Conservation (phyloP, 2,888 invertebrate genomes). For the Emesis russula region DNA sequence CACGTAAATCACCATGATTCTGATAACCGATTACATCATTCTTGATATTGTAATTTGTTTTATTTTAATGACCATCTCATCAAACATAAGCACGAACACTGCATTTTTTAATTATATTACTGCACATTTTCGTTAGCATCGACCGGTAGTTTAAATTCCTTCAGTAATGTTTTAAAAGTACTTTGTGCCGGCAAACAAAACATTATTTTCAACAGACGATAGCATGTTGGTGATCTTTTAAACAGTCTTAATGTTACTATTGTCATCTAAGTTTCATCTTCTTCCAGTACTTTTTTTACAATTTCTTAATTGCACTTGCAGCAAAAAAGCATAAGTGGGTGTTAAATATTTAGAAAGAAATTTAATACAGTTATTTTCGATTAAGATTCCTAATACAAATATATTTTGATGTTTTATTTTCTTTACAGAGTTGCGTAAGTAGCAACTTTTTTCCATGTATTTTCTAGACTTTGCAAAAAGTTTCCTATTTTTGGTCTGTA, state of each 20-base stretch:
- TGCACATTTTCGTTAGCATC: neutral
- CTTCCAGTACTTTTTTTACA: constrained; percentile 1
- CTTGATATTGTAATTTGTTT: neutral
- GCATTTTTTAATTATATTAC: neutral
- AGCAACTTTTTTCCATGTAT: constrained; percentile 26
- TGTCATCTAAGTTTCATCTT: constrained; percentile 16
- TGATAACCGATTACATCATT: constrained; percentile 7
- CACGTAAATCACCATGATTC: constrained; percentile 4
- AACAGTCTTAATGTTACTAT: constrained; percentile 19
- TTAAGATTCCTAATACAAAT: neutral
- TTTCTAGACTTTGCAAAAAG: constrained; percentile 14
- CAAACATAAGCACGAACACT: constrained; percentile 22
- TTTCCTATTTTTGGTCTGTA: too few species aligned
- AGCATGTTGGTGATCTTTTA: constrained; percentile 21
- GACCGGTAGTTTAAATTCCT: neutral
- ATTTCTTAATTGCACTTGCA: constrained; percentile 20
- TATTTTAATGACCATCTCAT: constrained; percentile 18
- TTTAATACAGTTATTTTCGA: neutral
- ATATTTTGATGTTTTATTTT: constrained; percentile 14
- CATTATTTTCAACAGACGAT: constrained; percentile 7
- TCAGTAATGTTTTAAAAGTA: constrained; percentile 5
- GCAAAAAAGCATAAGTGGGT: neutral
- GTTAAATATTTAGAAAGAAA: neutral
- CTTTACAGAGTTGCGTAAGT: neutral
- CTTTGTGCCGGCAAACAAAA: constrained; percentile 4